These are phyloP conservation scores for Drosophila diplacantha DNA, from an alignment of 2,888 invertebrate species.

Conservation along the genomic window DNA sequence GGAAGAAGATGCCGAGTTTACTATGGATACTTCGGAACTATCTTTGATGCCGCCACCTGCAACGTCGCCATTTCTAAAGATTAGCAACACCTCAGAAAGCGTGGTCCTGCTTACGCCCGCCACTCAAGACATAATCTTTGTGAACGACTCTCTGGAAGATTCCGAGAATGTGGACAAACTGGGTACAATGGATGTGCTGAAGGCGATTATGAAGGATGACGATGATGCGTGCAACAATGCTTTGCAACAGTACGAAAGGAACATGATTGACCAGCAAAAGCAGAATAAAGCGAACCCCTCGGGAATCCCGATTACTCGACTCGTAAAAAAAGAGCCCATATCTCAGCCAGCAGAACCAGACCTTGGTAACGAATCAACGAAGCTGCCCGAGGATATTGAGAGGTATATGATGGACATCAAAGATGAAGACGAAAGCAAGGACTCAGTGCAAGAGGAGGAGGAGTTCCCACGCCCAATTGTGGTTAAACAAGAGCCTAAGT, in stretches of 20 bases:
- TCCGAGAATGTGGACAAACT: slow-evolving; percentile 40
- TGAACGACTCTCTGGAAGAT: slow-evolving; percentile 67
- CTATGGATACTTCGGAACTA: not conserved
- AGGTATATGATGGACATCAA: slow-evolving; percentile 32
- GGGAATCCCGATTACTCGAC: not conserved
- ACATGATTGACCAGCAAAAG: slow-evolving; percentile 51
- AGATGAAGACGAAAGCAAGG: slow-evolving; percentile 31
- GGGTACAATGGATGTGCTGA: slow-evolving; percentile 69
- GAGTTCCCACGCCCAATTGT: slow-evolving; percentile 59
- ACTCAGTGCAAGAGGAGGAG: slow-evolving; percentile 43
- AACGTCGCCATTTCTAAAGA: slow-evolving; percentile 12
- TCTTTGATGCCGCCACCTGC: slow-evolving; percentile 29
- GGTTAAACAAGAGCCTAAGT: slow-evolving; percentile 49
- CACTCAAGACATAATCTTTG: slow-evolving; percentile 74
- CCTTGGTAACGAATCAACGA: slow-evolving; percentile 56
- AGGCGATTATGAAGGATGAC: slow-evolving; percentile 55
- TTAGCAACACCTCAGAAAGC: slow-evolving; percentile 46
- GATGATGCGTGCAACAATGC: slow-evolving; percentile 51
- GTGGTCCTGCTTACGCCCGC: slow-evolving; percentile 71
- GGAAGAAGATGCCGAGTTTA: slow-evolving; percentile 49
- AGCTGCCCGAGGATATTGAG: slow-evolving; percentile 54
- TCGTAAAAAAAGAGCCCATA: slow-evolving; percentile 45
- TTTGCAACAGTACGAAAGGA: slow-evolving; percentile 61
- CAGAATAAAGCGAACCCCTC: not conserved
- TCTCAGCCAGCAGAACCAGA: slow-evolving; percentile 50